These are phyloP conservation scores for Agrochola lota DNA, from an alignment of 2,888 invertebrate genomes.

Conservation along the genomic window DNA sequence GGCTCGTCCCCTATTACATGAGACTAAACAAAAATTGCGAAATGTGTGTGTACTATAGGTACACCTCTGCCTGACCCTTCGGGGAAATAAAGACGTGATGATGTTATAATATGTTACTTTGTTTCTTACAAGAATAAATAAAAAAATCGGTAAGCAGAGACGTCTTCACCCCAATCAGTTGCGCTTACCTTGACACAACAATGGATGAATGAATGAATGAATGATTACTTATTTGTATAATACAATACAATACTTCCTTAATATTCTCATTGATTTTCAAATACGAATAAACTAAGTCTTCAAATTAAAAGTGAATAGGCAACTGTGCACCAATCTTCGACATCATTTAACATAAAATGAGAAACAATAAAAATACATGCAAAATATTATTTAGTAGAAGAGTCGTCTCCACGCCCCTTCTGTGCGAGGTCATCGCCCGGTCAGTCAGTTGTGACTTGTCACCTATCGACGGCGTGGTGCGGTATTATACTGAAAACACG, in stretches of 20 bases:
- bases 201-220: no score
- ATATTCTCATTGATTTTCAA: background rate
- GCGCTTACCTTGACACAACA: background rate
- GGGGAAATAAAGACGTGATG: no score
- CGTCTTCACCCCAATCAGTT: background rate
- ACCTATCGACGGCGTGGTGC: slow-evolving; percentile 44
- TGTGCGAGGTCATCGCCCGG: slow-evolving; percentile 69
- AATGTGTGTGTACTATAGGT: no score
- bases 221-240: no score
- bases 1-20: no score
- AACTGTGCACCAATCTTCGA: no score
- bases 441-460: slow-evolving; percentile 62
- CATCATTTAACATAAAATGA: no score
- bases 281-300: background rate
- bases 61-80: no score
- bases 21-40: no score
- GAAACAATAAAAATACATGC: background rate
- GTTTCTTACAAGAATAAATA: background rate
- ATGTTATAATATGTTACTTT: no score
- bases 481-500: slow-evolving; percentile 29
- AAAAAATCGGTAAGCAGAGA: background rate
- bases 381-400: slow-evolving; percentile 4
- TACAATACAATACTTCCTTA: background rate
- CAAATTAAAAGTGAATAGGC: background rate
- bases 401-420: slow-evolving; percentile 37